A percentile compares a stretch with the other conserved stretches of the same genome.
phyloP scores from a whole-genome alignment of 2,797 vertebrate genomes.

The Meda fulgida region DNA sequence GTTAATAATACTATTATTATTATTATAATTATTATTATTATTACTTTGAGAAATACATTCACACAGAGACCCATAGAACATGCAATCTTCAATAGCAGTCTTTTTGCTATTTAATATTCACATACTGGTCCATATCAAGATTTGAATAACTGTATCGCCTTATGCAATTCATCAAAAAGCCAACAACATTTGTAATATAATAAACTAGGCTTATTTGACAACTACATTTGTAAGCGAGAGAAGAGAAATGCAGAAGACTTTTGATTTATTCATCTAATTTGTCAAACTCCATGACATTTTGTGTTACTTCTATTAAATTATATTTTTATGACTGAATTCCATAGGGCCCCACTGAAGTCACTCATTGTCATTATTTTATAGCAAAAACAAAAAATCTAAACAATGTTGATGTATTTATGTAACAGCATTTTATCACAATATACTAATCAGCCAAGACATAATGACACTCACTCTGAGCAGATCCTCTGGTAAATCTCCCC shows the following conservation, averaged over 20 bases:
- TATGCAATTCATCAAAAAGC: neutral
- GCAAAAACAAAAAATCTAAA: neutral
- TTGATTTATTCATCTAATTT: neutral
- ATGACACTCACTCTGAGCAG: slow-evolving; percentile 85
- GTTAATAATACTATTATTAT: neutral
- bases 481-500: slow-evolving; percentile 94
- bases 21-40: no score
- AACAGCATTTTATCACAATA: neutral
- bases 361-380: neutral
- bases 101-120: neutral
- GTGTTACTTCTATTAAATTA: neutral
- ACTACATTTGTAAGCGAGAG: neutral
- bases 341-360: neutral
- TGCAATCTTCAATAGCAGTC: neutral
- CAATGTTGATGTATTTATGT: neutral
- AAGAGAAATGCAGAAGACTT: neutral
- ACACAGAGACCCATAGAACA: neutral
- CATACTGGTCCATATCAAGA: neutral
- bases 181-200: neutral
- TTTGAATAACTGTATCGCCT: no score
- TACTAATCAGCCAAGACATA: neutral
- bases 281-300: neutral
- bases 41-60: neutral
- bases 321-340: neutral
- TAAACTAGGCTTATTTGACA: neutral